phyloP scores from a whole-genome alignment of 2,113 vertebrate species.

The Ictalurus furcatus region DNA sequence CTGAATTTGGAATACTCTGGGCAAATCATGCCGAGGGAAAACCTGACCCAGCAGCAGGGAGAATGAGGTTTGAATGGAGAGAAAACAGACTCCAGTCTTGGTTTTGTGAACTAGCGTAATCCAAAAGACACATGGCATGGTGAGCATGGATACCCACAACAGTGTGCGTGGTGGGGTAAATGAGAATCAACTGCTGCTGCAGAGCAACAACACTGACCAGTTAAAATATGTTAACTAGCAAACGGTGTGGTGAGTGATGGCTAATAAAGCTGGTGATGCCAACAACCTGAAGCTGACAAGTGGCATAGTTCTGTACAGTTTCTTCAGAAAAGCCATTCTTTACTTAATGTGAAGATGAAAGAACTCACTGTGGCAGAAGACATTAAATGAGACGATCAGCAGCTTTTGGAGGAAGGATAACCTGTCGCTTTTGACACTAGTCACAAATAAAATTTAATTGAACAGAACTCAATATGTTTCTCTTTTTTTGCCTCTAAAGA shows the following conservation, averaged over 20 bases:
- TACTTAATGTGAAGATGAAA: background rate
- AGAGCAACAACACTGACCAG: background rate
- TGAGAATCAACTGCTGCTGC: background rate
- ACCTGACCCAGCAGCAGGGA: background rate
- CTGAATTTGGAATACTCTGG: background rate
- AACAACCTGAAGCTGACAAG: background rate
- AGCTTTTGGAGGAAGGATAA: background rate
- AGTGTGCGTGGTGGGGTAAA: background rate
- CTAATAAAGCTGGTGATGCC: background rate
- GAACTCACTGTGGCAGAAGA: background rate
- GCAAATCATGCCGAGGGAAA: background rate
- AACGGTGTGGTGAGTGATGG: background rate
- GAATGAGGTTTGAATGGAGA: background rate
- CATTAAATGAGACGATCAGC: background rate
- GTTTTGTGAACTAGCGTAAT: background rate
- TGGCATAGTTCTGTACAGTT: background rate
- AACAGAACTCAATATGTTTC: background rate
- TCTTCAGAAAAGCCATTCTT: background rate
- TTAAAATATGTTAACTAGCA: background rate
- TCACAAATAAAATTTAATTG: background rate
- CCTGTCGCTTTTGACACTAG: background rate
- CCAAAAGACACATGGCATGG: background rate
- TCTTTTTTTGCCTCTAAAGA: background rate
- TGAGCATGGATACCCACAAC: background rate
- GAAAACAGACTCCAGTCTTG: background rate